Evolutionary conservation across 1,140 invertebrate genomes (phyloP), one percentile per base, ranked within the genome.

Genomic region (Coptotermes formosanus): DNA sequence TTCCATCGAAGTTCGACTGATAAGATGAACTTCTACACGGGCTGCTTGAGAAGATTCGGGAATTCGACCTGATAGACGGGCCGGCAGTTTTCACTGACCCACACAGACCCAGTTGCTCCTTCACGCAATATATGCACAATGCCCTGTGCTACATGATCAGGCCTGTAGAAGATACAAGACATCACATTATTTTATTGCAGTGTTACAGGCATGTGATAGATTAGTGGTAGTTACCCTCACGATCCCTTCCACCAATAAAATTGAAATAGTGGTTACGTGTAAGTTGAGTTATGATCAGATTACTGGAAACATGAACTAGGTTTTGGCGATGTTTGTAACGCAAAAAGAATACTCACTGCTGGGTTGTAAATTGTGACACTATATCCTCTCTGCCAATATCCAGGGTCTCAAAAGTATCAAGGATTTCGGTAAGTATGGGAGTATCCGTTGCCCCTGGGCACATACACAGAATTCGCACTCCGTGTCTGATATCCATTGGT

Each of bases 391-490:
- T 75, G 64, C n/a, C n/a, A 30, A 75, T 1, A 11, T 30, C n/a
- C 25, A 75, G 64, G 0, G 30, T 75, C n/a, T 75, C 64, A 25
- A 30, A 75, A n/a, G 25, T 25, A 30, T 30, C 25, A 7, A 75
- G 9, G 0, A 75, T 25, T 75, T 25, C 64, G 16, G 25, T 14
- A 25, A 25, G 25, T 59, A 52, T n/a, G 0, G 90, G 89, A 3
- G 91, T 92, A 85, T 91, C 90, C 0, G 93, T 93, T 16, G 92
- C 89, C 19, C 92, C 92, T 0, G 93, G 93, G 86, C 92, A 93
- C 12, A 93, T 88, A 3, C 92, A 91, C 45, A 93, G 90, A 52
- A 93, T 89, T 16, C 90, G 89, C 21, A 92, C 88, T 32, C 90
- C 90, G 23, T 89, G 90, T 82, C 88, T 89, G 59, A 91, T 89